These are phyloP conservation scores for Cephalophus harveyi DNA, from an alignment of 2,113 vertebrate genomes.

Conservation along the genomic window DNA sequence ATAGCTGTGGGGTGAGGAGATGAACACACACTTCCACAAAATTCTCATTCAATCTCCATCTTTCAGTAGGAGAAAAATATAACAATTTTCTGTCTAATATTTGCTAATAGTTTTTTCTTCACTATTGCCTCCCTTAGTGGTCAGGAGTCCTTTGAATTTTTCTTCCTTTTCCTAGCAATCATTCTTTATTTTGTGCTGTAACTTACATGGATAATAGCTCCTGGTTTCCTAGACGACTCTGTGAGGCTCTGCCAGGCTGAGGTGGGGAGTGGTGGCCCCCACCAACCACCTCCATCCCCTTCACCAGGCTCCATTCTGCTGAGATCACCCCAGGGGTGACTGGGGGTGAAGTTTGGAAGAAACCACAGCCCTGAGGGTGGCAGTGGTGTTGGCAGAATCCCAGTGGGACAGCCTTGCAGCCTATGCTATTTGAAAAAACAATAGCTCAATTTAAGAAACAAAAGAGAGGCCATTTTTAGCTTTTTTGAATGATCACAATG, in stretches of 20 bases:
- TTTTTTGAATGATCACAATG: not conserved
- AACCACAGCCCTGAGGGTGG: not conserved
- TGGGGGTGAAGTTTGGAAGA: not conserved
- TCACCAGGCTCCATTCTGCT: not conserved
- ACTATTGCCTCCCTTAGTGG: not conserved
- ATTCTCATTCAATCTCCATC: not conserved
- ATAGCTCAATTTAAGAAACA: constrained; percentile 17
- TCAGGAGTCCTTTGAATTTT: not conserved
- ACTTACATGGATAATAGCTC: not conserved
- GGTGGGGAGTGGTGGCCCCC: not conserved
- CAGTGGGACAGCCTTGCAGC: not conserved
- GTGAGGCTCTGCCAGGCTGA: not conserved
- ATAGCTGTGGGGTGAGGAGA: not conserved
- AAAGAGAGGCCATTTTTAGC: not conserved
- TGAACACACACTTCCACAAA: not conserved
- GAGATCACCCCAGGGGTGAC: not conserved
- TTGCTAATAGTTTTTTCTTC: not conserved
- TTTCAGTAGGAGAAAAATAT: not conserved
- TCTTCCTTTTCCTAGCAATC: not conserved
- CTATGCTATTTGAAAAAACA: not conserved
- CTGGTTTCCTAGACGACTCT: not conserved
- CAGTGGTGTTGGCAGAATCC: not conserved
- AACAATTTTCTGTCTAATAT: not conserved
- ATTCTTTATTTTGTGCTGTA: not conserved
- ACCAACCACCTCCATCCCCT: not conserved